Percentiles rank a stretch among this genome's conserved stretches.
phyloP scores from a whole-genome alignment of 2,888 invertebrate genomes.

The Tinea pellionella region DNA sequence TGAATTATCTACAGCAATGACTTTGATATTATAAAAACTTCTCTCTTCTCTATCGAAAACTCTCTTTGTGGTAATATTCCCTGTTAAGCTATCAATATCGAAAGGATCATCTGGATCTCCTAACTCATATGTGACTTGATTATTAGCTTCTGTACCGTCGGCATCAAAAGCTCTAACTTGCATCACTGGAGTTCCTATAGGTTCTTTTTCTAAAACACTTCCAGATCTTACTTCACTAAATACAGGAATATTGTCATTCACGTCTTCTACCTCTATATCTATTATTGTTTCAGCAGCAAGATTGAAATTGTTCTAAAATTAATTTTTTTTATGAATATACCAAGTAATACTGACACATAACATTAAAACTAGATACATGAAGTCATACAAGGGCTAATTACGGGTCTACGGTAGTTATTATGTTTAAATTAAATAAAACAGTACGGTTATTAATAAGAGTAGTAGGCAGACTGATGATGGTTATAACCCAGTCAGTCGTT shows the following conservation, averaged over 20 bases:
- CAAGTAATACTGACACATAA: too few species aligned
- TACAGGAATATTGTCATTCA: conserved; percentile 90
- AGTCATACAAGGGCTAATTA: too few species aligned
- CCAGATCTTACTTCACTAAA: conserved; percentile 86
- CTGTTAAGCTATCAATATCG: conserved; percentile 84
- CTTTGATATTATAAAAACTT: conserved; percentile 89
- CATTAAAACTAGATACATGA: too few species aligned
- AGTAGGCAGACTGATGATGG: too few species aligned
- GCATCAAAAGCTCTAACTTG: conserved; percentile 87
- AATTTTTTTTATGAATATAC: neutral
- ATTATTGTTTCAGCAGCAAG: conserved; percentile 83
- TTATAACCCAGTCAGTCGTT: too few species aligned
- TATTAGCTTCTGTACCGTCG: conserved; percentile 86
- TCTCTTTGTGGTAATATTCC: conserved; percentile 85
- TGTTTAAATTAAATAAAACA: too few species aligned
- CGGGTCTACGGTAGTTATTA: too few species aligned
- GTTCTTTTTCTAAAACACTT: conserved; percentile 87
- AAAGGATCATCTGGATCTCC: conserved; percentile 79
- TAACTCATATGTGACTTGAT: conserved; percentile 83
- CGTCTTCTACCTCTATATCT: conserved; percentile 84
- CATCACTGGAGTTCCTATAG: conserved; percentile 86
- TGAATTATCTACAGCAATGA: conserved; percentile 90
- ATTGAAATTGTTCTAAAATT: conserved; percentile 77
- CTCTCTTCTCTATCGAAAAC: conserved; percentile 89
- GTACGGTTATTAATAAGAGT: too few species aligned